phyloP scores from a whole-genome alignment of 2,888 invertebrate species.

The Thereva nobilitata region DNA sequence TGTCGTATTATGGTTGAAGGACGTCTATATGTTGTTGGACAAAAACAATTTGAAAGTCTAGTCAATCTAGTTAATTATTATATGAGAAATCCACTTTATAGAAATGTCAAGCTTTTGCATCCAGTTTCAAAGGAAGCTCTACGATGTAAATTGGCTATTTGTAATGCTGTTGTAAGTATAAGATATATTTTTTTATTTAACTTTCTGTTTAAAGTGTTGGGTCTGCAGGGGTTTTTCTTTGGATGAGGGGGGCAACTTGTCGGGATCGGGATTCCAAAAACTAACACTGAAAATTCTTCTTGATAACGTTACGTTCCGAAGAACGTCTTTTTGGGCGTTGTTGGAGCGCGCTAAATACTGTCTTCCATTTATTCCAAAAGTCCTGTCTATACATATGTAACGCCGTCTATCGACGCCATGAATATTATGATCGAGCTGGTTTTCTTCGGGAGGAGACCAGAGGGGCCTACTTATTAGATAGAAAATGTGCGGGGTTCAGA shows the following conservation, averaged over 20 bases:
- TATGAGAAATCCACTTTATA: constrained; percentile 86
- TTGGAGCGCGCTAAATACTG: neutral
- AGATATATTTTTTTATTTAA: neutral
- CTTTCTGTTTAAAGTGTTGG: no score
- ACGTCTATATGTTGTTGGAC: constrained; percentile 86
- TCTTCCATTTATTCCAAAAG: no score
- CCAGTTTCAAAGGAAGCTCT: constrained; percentile 80
- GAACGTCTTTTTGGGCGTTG: neutral
- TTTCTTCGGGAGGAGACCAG: no score
- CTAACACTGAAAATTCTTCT: no score
- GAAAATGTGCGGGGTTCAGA: no score
- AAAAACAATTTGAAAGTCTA: constrained; percentile 93
- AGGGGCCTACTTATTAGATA: no score
- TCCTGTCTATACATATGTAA: no score
- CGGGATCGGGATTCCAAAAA: no score
- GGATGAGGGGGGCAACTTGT: no score
- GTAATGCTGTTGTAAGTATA: constrained; percentile 44
- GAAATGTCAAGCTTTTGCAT: constrained; percentile 83
- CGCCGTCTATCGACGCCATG: no score
- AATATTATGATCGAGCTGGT: no score
- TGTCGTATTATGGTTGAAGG: constrained; percentile 94
- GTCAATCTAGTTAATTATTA: constrained; percentile 92
- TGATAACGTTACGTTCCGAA: neutral
- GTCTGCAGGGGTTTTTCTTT: no score
- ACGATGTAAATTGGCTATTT: constrained; percentile 50